A percentile compares a stretch with the other conserved stretches of the same genome.
phyloP scores from a whole-genome alignment of 2,797 vertebrate species.

The Okamejei kenojei region DNA sequence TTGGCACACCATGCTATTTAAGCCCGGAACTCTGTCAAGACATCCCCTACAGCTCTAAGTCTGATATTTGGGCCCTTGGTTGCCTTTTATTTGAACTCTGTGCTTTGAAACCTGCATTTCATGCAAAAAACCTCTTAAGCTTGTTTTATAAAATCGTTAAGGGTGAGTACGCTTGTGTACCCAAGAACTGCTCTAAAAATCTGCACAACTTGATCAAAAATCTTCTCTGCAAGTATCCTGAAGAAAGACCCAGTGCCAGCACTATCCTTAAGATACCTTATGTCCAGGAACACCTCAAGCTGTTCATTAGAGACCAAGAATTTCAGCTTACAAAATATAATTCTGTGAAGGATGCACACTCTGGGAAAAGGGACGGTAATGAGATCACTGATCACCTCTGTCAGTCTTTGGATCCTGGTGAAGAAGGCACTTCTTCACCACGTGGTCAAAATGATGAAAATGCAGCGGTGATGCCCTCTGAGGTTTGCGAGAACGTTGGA shows the following conservation, averaged over 20 bases:
- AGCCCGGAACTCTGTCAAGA: slow-evolving; percentile 71
- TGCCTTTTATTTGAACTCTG: slow-evolving; percentile 67
- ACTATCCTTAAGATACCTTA: slow-evolving; percentile 50
- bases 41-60: slow-evolving; percentile 67
- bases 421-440: slow-evolving; percentile 25
- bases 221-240: slow-evolving; percentile 58
- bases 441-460: slow-evolving; percentile 31
- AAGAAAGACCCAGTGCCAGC: slow-evolving; percentile 58
- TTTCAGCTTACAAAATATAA: slow-evolving; percentile 42
- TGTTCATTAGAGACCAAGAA: slow-evolving; percentile 48
- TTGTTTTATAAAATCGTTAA: slow-evolving; percentile 66
- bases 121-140: slow-evolving; percentile 60
- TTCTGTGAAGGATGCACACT: slow-evolving; percentile 34
- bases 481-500: slow-evolving; percentile 42
- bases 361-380: background rate
- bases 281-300: slow-evolving; percentile 54
- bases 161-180: slow-evolving; percentile 54
- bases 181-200: slow-evolving; percentile 52
- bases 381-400: background rate
- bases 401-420: background rate
- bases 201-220: slow-evolving; percentile 53
- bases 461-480: background rate
- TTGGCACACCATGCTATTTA: slow-evolving; percentile 69
- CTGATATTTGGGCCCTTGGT: slow-evolving; percentile 72
- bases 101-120: slow-evolving; percentile 62